These are phyloP conservation scores for Otocyon megalotis DNA, from an alignment of 2,113 vertebrate genomes.

Conservation along the genomic window DNA sequence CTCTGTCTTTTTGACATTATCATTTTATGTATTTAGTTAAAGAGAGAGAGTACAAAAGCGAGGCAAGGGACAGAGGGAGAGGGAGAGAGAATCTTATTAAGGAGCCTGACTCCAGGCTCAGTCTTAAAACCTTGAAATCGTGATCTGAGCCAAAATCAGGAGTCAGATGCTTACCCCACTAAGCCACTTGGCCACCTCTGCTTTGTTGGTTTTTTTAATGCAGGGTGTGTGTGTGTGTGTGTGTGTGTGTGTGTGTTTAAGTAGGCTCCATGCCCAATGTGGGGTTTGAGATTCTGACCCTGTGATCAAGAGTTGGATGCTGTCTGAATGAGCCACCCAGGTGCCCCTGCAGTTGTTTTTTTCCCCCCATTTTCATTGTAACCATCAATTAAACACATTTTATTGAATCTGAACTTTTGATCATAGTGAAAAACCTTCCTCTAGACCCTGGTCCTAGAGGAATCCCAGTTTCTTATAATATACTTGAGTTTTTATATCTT, in stretches of 20 bases:
- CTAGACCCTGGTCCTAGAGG: not conserved
- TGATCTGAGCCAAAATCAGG: not conserved
- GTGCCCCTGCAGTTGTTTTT: not conserved
- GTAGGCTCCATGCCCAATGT: not conserved
- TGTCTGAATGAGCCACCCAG: not conserved
- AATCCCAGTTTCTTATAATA: conserved; percentile 17
- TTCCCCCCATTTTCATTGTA: not conserved
- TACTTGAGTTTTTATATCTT: conserved; percentile 29
- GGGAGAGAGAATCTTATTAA: not conserved
- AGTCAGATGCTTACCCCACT: not conserved
- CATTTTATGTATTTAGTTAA: not conserved
- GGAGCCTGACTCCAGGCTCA: not conserved
- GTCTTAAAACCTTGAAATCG: not conserved
- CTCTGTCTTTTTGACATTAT: conserved; percentile 14
- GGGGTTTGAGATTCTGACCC: not conserved
- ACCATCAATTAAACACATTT: not conserved
- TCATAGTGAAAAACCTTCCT: not conserved
- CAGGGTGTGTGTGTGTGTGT: no score
- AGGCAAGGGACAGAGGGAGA: not conserved
- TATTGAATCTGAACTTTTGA: not conserved
- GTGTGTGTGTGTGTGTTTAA: not conserved
- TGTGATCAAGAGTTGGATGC: not conserved
- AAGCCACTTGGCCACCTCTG: not conserved
- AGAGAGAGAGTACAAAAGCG: not conserved
- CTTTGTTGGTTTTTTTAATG: not conserved